Evolutionary conservation across 1,140 invertebrate species (phyloP).

Genomic region (Drosophila neocordata): DNA sequence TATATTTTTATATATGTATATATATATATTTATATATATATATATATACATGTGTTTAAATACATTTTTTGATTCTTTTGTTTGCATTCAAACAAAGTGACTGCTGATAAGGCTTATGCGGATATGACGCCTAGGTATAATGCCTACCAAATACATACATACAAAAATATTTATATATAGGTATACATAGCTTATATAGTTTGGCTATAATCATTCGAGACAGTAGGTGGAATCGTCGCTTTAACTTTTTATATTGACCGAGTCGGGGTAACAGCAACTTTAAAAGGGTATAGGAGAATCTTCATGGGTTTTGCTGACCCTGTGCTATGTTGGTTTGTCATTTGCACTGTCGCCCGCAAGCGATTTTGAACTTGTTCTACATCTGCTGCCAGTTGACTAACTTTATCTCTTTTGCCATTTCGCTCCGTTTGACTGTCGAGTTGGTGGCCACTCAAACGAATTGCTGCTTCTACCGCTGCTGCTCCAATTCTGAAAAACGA

Average conservation of each 20-base stretch:
- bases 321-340: neutral
- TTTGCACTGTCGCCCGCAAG: constrained; percentile 20
- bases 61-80: neutral
- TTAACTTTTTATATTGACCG: no score
- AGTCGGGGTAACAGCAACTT: no score
- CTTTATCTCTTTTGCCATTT: constrained; percentile 21
- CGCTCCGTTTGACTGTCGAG: constrained; percentile 11
- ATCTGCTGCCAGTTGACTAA: neutral
- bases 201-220: neutral
- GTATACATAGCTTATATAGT: neutral
- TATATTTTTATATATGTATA: constrained; percentile 17
- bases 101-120: constrained; percentile 5
- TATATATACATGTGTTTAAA: neutral
- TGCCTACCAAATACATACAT: neutral
- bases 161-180: neutral
- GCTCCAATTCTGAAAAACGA: constrained; percentile 52
- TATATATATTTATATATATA: constrained; percentile 8
- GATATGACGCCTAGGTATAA: constrained; percentile 2
- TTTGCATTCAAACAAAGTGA: constrained; percentile 10
- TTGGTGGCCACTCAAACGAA: constrained; percentile 26
- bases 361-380: constrained; percentile 65
- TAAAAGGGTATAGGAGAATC: neutral
- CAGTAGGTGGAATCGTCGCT: no score
- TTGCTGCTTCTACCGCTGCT: constrained; percentile 1
- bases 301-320: constrained; percentile 17